Percentiles rank a stretch among this genome's conserved stretches.
Conservation (phyloP, 2,113 vertebrate species). For the Orthonyx spaldingii region DNA sequence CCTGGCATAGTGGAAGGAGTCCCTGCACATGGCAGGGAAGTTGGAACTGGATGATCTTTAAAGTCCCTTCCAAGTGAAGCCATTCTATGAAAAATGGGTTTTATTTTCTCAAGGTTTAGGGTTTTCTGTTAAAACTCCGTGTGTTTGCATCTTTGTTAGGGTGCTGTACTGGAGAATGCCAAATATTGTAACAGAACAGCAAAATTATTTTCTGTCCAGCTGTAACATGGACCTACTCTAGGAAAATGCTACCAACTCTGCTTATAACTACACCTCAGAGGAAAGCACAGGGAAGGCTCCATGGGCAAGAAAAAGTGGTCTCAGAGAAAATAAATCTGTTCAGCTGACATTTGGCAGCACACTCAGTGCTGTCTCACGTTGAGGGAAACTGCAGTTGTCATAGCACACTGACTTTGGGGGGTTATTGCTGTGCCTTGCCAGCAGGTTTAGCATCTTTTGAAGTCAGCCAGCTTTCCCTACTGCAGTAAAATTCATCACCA, state of each 20-base stretch:
- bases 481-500: slow-evolving; percentile 33
- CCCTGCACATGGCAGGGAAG: background rate
- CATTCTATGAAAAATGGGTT: background rate
- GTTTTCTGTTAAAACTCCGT: fast-evolving
- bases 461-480: background rate
- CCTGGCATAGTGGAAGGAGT: background rate
- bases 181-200: background rate
- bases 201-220: background rate
- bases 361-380: background rate
- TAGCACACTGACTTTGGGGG: background rate
- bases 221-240: background rate
- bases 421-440: background rate
- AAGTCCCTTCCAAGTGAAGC: background rate
- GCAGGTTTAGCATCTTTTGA: slow-evolving; percentile 28
- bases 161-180: background rate
- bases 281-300: background rate
- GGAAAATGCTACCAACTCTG: background rate
- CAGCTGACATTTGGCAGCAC: background rate
- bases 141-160: background rate
- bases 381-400: slow-evolving; percentile 13
- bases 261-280: background rate
- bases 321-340: slow-evolving; percentile 5
- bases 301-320: background rate
- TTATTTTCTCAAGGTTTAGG: background rate
- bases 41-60: background rate